Conservation (phyloP, 2,888 invertebrate genomes). For the Drosophila eohydei region DNA sequence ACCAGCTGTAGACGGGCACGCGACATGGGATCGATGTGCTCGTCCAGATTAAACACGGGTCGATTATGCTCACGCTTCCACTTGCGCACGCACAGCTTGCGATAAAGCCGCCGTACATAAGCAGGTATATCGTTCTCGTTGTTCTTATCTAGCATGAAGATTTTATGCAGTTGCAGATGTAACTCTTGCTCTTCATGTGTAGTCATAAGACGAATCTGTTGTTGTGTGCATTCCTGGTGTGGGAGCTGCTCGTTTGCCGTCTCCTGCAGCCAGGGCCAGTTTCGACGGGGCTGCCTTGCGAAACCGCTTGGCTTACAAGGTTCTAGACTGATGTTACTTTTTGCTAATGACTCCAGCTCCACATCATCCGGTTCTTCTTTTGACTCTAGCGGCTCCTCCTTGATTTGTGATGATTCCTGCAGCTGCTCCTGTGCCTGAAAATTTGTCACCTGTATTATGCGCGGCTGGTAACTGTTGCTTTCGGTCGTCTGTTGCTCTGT, state of each 20-base stretch:
- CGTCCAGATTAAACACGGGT: slow-evolving; percentile 87
- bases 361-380: slow-evolving; percentile 41
- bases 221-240: slow-evolving; percentile 23
- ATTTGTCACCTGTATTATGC: slow-evolving; percentile 84
- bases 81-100: slow-evolving; percentile 87
- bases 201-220: slow-evolving; percentile 74
- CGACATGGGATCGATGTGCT: slow-evolving; percentile 58
- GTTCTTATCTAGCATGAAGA: slow-evolving; percentile 71
- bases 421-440: slow-evolving; percentile 72
- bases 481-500: slow-evolving; percentile 32
- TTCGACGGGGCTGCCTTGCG: slow-evolving; percentile 79
- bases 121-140: slow-evolving; percentile 78
- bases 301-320: slow-evolving; percentile 84
- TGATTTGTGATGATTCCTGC: slow-evolving; percentile 33
- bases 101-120: slow-evolving; percentile 85
- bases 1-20: slow-evolving; percentile 40
- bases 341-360: slow-evolving; percentile 19
- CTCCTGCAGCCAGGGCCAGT: slow-evolving; percentile 85
- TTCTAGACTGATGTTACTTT: slow-evolving; percentile 31
- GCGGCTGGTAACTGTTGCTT: slow-evolving; percentile 76
- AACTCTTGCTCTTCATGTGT: slow-evolving; percentile 83
- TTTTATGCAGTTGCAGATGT: slow-evolving; percentile 73
- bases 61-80: slow-evolving; percentile 87
- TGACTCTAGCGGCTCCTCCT: slow-evolving; percentile 57
- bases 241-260: slow-evolving; percentile 12